A percentile compares a stretch with the other conserved stretches of the same genome.
These are phyloP conservation scores for Ceriagrion tenellum DNA, from an alignment of 2,888 invertebrate genomes.

Conservation along the genomic window DNA sequence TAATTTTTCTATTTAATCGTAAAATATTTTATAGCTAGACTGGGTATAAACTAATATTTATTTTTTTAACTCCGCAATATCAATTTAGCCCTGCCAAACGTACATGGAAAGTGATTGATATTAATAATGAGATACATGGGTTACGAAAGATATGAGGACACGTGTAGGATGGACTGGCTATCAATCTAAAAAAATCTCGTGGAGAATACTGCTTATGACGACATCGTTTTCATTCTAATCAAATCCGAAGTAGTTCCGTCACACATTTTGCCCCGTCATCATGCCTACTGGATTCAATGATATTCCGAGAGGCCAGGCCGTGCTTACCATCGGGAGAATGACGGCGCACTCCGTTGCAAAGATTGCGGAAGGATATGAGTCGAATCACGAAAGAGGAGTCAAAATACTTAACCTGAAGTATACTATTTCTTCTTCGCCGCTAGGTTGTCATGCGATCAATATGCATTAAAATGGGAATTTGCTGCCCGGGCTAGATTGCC, in stretches of 20 bases:
- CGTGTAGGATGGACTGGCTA: background rate
- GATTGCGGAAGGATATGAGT: background rate
- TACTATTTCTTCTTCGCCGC: background rate
- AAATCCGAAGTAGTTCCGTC: background rate
- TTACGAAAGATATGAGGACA: background rate
- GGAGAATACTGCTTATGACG: background rate
- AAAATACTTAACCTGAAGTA: background rate
- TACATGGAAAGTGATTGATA: too few relatives aligned
- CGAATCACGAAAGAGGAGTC: background rate
- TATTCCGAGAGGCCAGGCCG: background rate
- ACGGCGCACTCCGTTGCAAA: background rate
- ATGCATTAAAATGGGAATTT: background rate
- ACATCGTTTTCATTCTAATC: background rate
- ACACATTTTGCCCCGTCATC: background rate
- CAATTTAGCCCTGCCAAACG: too few relatives aligned
- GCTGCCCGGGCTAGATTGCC: too few relatives aligned
- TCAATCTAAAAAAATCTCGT: background rate
- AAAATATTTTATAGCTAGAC: too few relatives aligned
- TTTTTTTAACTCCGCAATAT: too few relatives aligned
- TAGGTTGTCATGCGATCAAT: background rate
- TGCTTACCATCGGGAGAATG: background rate
- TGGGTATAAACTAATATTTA: too few relatives aligned
- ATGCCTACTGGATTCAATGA: background rate
- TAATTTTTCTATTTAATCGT: too few relatives aligned
- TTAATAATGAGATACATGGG: too few relatives aligned